Base-by-base conservation (phyloP, 2,113 vertebrate species). In the Progne subis region DNA sequence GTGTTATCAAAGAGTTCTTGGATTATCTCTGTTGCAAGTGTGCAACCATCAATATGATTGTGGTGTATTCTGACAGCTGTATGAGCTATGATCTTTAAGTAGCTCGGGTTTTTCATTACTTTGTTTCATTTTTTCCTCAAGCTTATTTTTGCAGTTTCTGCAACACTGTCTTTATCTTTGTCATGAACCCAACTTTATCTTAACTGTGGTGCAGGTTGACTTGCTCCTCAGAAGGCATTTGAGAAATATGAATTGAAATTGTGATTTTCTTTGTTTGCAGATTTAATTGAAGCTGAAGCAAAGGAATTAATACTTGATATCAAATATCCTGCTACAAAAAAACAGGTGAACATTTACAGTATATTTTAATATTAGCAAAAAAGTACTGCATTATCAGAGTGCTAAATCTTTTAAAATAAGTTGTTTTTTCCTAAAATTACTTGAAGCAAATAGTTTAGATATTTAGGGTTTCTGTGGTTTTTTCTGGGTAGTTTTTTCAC, bases 301-400 rank as follows among this genome's bases (percentile, higher is more conserved):
- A 98, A 98, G 97, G 98, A 97, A 52, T 95, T 98, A 82, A 96
- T 99, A 94, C 97, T 99, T 91, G 99, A 99, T 91, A 99, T 99
- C 95, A 99, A 99, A 97, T 99, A 99, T 76, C 99, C 99, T 44
- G 99, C 98, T 84, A 98, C 99, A 84, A 99, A 99, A 97, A 99
- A 98, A 96, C 99, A 99, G 98, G 99, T 99, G 96, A 97, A 37
- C 95, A 53, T 60, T 28, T 50, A 37, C 37, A 70, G 4, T 60
- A 19, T 78, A 12, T 18, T 90, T 90, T 12, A 76, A 49, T 69
- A 41, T 53, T 82, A 49, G n/a, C 4, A 57, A 81, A 80, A 68
- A 65, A 60, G 1, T 20, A 9, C 8, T 44, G 6, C 3, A 0
- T 64, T 83, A n/a, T 68, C 12, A 71, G 26, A 56, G 37, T 55